Base-by-base conservation (phyloP, 2,888 invertebrate species). In the Slavum lentiscoides region DNA sequence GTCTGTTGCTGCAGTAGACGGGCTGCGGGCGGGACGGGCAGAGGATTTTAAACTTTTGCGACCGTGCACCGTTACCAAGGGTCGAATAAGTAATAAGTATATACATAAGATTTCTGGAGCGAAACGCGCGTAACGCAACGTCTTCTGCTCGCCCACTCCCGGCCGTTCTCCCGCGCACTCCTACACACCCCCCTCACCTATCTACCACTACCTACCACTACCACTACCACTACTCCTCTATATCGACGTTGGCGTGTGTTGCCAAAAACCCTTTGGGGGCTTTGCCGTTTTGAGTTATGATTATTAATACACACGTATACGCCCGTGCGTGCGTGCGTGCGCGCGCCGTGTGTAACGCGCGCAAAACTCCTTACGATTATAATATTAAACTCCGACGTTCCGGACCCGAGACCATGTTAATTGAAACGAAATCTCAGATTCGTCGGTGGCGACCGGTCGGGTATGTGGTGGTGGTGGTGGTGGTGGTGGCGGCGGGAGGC, bases 291-390 rank as follows among this genome's bases (percentile, higher is more conserved):
- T 72, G 72, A 75, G 72, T 82, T 82, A 84, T 84, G 83, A 83
- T 83, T 84, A 84, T 84, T 84, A 84, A 84, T 84, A 84, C 83
- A 81, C 84, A 83, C 84, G 83, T 82, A 82, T 59, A 30, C 30
- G 4, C 70, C 55, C 49, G 68, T 61, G 76, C 30, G 59, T 53
- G 76, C 43, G 39, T 39, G 39, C 8, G 39, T 39, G 39, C 8
- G 39, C 8, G 39, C 49, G 68, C 49, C 30, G 61, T 39, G 76
- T 49, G 59, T 30, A 30, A 30, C 30, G 49, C 67, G 74, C 43
- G 70, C 80, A 72, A 80, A 72, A 80, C 80, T 80, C 70, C 80
- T 80, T 72, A 72, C 72, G 69, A 80, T 80, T 80, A 80, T 80
- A 72, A 80, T 80, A 80, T 80, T 80, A 80, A 80, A 80, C 80